Evolutionary conservation across 2,113 vertebrate species (phyloP).

Genomic region (Bucco capensis): DNA sequence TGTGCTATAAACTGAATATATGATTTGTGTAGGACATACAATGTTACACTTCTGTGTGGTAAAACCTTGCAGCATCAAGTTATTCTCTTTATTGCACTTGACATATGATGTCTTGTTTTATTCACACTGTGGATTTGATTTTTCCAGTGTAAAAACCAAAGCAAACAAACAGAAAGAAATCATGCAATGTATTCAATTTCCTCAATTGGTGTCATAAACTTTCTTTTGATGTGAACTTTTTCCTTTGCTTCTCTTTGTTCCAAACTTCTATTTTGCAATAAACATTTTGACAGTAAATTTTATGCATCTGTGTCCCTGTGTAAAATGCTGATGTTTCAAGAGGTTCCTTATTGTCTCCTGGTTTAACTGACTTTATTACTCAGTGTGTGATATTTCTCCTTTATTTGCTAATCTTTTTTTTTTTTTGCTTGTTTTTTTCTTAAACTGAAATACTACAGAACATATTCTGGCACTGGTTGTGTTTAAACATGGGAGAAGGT

Average conservation of each 20-base stretch:
- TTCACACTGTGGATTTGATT: slow-evolving; percentile 67
- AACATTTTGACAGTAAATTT: slow-evolving; percentile 82
- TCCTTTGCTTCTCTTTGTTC: slow-evolving; percentile 77
- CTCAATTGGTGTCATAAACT: slow-evolving; percentile 71
- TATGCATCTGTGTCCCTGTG: slow-evolving; percentile 74
- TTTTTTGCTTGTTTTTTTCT: not conserved
- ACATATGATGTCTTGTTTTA: slow-evolving; percentile 60
- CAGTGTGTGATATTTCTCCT: not conserved
- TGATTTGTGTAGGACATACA: slow-evolving; percentile 70
- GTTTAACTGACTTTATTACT: not conserved
- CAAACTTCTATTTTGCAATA: slow-evolving; percentile 83
- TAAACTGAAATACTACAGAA: not conserved
- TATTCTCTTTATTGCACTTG: slow-evolving; percentile 57
- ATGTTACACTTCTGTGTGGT: slow-evolving; percentile 70
- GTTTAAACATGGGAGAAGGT: not conserved
- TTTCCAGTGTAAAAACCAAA: slow-evolving; percentile 66
- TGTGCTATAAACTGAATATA: slow-evolving; percentile 66
- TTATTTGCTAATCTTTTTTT: not conserved
- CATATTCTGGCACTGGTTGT: not conserved
- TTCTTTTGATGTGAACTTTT: slow-evolving; percentile 76
- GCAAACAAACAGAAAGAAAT: slow-evolving; percentile 39
- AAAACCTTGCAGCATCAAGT: slow-evolving; percentile 62
- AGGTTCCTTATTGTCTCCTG: not conserved
- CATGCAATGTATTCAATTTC: slow-evolving; percentile 67
- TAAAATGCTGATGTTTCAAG: slow-evolving; percentile 38